Base-by-base conservation (phyloP, 2,113 vertebrate genomes). In the Xenopus tropicalis region DNA sequence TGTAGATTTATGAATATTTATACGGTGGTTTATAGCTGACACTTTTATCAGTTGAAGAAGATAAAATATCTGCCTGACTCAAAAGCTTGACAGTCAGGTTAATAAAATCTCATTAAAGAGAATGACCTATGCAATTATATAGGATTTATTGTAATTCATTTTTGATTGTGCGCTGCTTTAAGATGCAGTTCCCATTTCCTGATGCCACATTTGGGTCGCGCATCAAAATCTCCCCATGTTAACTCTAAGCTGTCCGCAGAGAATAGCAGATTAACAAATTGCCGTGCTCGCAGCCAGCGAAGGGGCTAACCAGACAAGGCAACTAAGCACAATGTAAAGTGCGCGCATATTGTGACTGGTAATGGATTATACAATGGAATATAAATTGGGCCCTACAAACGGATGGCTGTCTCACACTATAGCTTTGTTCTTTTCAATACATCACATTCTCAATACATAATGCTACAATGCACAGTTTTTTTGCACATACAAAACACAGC, bases 91-190 rank as follows among this genome's bases (percentile, higher is more conserved):
- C 90, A 92, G 91, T 91, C 91, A 96, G 93, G 91, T 95, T 96
- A 95, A 94, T 98, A 97, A 98, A 97, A 98, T 95, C 94, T 98
- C 95, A 98, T 98, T 98, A 98, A 92, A 92, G 91, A 95, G 94
- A 94, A 94, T 95, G 95, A 95, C 94, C 91, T 92, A 91, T 92
- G 91, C 89, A 92, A 91, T 93, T 91, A 94, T 95, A 92, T 90
- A 92, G 94, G 95, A 98, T 98, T 97, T 98, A 98, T 96, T 96
- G 96, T 94, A 88, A 92, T 92, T 92, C 90, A 92, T 91, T 92
- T 92, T 92, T 92, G 88, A 92, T 92, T 92, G 90, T 90, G 90
- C 86, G 87, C 91, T 91, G 89, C 89, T 92, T 93, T 91, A 93
- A 93, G 91, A 92, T 91, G 90, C 91, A 92, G 91, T 91, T 91